These are phyloP conservation scores for Paguma larvata DNA, from an alignment of 2,797 vertebrate genomes.

Conservation along the genomic window DNA sequence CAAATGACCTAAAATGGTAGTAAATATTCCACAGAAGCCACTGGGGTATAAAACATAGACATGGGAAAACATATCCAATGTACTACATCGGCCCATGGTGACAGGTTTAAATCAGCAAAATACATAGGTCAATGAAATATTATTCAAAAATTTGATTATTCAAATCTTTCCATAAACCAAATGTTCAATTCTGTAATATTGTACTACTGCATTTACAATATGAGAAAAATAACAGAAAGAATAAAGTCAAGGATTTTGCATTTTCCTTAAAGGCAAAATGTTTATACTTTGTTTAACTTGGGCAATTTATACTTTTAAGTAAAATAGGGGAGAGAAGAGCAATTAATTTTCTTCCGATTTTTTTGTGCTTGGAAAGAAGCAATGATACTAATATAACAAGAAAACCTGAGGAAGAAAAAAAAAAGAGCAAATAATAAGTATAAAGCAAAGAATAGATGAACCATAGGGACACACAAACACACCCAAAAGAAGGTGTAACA, in stretches of 20 bases:
- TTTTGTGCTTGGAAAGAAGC: background rate
- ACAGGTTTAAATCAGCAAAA: slow-evolving; percentile 50
- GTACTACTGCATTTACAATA: background rate
- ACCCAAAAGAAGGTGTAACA: background rate
- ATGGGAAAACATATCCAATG: background rate
- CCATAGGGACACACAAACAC: background rate
- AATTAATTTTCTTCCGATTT: background rate
- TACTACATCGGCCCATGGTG: background rate
- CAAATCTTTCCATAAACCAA: slow-evolving; percentile 50
- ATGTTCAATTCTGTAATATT: background rate
- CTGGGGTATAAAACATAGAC: background rate
- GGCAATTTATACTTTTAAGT: background rate
- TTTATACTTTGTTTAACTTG: background rate
- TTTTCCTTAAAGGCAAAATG: background rate
- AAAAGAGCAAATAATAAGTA: background rate
- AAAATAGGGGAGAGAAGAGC: background rate
- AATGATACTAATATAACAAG: background rate
- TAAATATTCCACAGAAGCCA: slow-evolving; percentile 42
- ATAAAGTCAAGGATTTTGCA: background rate
- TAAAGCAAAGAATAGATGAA: background rate
- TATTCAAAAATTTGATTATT: too few relatives aligned
- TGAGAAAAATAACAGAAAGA: background rate
- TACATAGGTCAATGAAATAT: slow-evolving; percentile 27
- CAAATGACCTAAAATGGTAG: background rate
- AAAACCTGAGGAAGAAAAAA: background rate